Base-by-base conservation (phyloP, 2,113 vertebrate genomes). In the Peromyscus maniculatus region DNA sequence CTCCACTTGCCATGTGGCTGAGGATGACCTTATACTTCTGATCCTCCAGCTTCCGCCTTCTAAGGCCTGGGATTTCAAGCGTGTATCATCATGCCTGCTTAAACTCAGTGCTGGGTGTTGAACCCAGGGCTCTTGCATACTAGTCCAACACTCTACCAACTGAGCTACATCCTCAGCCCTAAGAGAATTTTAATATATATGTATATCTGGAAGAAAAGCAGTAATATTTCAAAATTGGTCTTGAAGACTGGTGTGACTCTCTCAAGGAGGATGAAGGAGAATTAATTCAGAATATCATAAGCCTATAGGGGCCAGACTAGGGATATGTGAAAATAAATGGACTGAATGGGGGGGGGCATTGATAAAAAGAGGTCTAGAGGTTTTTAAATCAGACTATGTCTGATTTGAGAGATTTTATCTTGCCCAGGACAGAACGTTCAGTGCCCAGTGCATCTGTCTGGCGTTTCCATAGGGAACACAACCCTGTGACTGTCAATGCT, bases 211-310 rank as follows among this genome's bases (percentile, higher is more conserved):
- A 75, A 83, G 83, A 92, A 69, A 92, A 31, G 21, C 46, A 95
- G 16, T 62, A 2, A 17, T 74, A 69, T 74, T 87, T 94, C 84
- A 66, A 94, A 89, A 72, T 6, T n/a, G 6, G 26, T 59, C 95
- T 89, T 82, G 77, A 94, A 93, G 46, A 64, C n/a, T 64, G 6
- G 19, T 67, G 9, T 59, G 72, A 80, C 31, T 89, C 55, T n/a
- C 26, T 87, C 17, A 94, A 93, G 28, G 67, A 90, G 39, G 9
- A 36, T 5, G 5, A 46, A 72, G 17, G 21, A 31, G 12, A 31
- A 71, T 94, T 72, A 52, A 59, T 46, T 87, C 49, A 79, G 55
- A 91, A 79, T 94, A 75, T 39, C 86, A 36, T 33, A 80, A 28
- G 49, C 4, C 22, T 78, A 19, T 9, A 21, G 84, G 39, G 46